Conservation (phyloP, 2,113 vertebrate genomes). For the Elephantulus edwardii region DNA sequence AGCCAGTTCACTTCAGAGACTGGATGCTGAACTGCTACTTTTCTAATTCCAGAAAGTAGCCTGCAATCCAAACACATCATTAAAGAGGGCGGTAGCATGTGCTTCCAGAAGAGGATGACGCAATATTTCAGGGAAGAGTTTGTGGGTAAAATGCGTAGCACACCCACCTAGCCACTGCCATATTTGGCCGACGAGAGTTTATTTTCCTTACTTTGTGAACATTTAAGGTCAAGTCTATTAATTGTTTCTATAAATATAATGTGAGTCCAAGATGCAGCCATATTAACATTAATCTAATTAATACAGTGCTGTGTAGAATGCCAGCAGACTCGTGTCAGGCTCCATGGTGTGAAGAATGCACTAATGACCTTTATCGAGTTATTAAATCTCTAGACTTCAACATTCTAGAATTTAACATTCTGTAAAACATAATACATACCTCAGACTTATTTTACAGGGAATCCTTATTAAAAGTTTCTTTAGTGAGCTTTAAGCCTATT, state of each 20-base stretch:
- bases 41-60: slow-evolving; percentile 50
- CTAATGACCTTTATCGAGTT: slow-evolving; percentile 19
- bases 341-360: background rate
- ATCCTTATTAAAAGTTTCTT: background rate
- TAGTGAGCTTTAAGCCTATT: slow-evolving; percentile 6
- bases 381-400: slow-evolving; percentile 24
- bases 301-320: background rate
- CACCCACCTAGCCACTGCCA: background rate
- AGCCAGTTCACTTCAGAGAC: slow-evolving; percentile 47
- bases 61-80: slow-evolving; percentile 58
- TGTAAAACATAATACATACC: background rate
- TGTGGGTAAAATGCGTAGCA: slow-evolving; percentile 57
- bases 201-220: slow-evolving; percentile 44
- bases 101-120: slow-evolving; percentile 40
- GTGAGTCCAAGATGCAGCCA: slow-evolving; percentile 8
- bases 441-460: background rate
- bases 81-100: slow-evolving; percentile 44
- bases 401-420: slow-evolving; percentile 17
- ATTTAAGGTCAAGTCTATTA: slow-evolving; percentile 33
- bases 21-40: slow-evolving; percentile 14
- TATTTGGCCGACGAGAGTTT: slow-evolving; percentile 30
- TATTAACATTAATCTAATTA: slow-evolving; percentile 44
- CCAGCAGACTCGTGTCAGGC: background rate
- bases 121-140: slow-evolving; percentile 53
- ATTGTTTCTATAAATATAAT: slow-evolving; percentile 52